phyloP scores from a whole-genome alignment of 2,113 vertebrate genomes.

The Dasyornis broadbenti region DNA sequence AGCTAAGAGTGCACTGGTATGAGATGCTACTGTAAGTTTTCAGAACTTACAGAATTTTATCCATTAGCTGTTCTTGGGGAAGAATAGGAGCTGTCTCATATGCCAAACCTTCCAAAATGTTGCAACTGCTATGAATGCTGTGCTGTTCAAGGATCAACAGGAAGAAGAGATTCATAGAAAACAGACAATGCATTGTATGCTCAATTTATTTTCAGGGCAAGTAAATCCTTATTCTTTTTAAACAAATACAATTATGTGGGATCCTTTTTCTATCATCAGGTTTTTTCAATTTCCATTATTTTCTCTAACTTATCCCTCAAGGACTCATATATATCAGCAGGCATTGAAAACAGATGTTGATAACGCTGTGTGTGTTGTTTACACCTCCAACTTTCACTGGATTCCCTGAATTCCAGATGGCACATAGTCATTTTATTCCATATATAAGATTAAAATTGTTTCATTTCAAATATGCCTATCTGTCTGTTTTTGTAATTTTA shows the following conservation, averaged over 20 bases:
- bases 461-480: neutral
- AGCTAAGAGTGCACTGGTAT: neutral
- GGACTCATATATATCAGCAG: neutral
- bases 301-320: neutral
- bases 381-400: neutral
- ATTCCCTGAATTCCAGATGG: conserved; percentile 43
- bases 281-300: conserved; percentile 21
- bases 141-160: neutral
- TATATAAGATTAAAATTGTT: neutral
- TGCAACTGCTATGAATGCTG: neutral
- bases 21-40: neutral
- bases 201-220: neutral
- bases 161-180: neutral
- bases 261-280: neutral
- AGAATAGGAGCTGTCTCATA: neutral
- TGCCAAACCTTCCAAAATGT: neutral
- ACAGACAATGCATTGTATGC: neutral
- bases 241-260: neutral
- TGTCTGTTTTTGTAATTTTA: neutral
- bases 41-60: neutral
- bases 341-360: conserved; percentile 40
- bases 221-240: neutral
- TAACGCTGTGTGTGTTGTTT: conserved; percentile 34
- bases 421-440: neutral
- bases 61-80: neutral